Evolutionary conservation across 2,113 vertebrate genomes (phyloP).

Genomic region (Clinocottus analis): DNA sequence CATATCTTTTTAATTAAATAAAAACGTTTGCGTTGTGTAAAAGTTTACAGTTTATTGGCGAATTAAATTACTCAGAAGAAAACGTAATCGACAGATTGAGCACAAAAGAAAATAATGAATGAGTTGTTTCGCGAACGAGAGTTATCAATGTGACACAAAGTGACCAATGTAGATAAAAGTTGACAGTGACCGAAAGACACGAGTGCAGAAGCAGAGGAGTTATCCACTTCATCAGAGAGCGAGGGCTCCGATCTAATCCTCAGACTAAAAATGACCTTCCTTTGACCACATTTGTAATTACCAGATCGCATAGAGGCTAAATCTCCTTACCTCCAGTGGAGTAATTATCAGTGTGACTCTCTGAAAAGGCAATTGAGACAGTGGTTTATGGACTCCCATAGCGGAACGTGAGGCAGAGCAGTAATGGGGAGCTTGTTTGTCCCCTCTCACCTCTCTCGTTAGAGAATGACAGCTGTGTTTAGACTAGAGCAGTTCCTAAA

Average conservation of each 20-base stretch:
- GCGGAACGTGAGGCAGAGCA: constrained; percentile 71
- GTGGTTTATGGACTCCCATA: constrained; percentile 74
- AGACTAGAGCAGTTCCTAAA: constrained; percentile 48
- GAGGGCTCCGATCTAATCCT: constrained; percentile 60
- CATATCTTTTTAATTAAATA: background rate
- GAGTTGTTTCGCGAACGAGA: background rate
- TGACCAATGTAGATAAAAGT: constrained; percentile 33
- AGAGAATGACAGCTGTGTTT: constrained; percentile 61
- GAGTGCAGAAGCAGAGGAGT: constrained; percentile 32
- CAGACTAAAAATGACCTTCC: constrained; percentile 79
- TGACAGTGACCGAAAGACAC: constrained; percentile 24
- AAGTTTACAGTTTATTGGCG: background rate
- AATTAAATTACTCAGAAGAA: background rate
- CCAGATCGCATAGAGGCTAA: constrained; percentile 74
- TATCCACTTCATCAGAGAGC: constrained; percentile 58
- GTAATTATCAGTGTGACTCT: constrained; percentile 81
- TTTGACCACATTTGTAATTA: constrained; percentile 79
- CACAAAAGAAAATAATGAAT: background rate
- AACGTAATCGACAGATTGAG: constrained; percentile 13
- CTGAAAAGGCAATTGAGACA: constrained; percentile 79
- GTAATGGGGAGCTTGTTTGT: constrained; percentile 73
- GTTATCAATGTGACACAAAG: constrained; percentile 18
- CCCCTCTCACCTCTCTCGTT: constrained; percentile 52
- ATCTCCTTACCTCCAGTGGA: constrained; percentile 77
- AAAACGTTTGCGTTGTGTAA: background rate